Base-by-base conservation (phyloP, 2,888 invertebrate species). In the Arctia plantaginis region DNA sequence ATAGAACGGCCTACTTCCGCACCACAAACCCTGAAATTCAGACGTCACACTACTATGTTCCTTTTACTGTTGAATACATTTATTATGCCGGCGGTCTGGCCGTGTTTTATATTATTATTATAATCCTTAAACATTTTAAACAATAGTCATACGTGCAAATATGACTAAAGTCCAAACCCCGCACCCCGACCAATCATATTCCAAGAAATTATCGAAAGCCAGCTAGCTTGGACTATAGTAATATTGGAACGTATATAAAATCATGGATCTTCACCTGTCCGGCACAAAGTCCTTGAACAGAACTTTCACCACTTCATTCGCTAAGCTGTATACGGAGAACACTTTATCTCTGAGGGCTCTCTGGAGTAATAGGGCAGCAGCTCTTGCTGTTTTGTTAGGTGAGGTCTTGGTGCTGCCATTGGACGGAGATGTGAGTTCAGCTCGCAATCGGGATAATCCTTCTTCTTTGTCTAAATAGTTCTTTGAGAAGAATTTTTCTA, bases 381-480 rank as follows among this genome's bases (percentile, higher is more conserved):
- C 98, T 33, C 98, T 95, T 0, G 98, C 98, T 0, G 97, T 97
- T 93, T 98, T 98, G 90, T 98, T 98, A 0, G 97, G 97, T 0
- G 96, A 96, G 0, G 94, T 95, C 86, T 94, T 95, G 3, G 90
- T 90, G 75, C 93, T 94, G 12, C 94, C 94, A 68, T 93, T 94
- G 1, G 95, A 92, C 0, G 95, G 95, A 1, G 93, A 89, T 0
- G 92, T 91, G 69, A 96, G 89, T 74, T 95, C 95, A 0, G 94
- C 91, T 0, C 94, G 90, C 0, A 98, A 92, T 30, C 97, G 96
- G 78, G 97, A 96, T n/a, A 99, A 91, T 0, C 98, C 98, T 87
- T 98, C 98, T 89, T 98, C 98, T 88, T 98, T 98, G 90, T 98
- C 98, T 67, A 98, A 96, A 92, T 98, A 99, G 91, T 98, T 98